phyloP scores from a whole-genome alignment of 2,113 vertebrate genomes.

The Chrysochloris asiatica region DNA sequence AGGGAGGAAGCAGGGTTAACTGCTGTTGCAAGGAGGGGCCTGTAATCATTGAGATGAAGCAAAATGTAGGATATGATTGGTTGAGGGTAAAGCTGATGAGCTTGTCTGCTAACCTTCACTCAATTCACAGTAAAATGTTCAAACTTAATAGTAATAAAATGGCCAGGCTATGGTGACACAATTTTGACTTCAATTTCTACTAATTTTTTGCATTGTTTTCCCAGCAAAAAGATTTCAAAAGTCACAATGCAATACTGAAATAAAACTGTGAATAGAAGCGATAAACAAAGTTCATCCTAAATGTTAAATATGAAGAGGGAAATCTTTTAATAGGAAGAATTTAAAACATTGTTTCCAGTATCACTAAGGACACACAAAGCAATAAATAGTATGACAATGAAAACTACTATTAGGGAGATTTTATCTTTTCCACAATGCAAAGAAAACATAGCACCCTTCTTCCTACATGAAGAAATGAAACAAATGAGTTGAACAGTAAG shows the following conservation, averaged over 20 bases:
- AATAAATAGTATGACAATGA: conserved; percentile 11
- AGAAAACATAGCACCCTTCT: background rate
- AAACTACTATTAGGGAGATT: conserved; percentile 7
- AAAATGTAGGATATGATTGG: too few relatives aligned
- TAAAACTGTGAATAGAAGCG: background rate
- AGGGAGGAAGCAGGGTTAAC: too few relatives aligned
- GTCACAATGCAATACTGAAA: background rate
- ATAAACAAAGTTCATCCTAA: background rate
- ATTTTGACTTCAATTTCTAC: conserved; percentile 15
- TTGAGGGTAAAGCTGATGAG: too few relatives aligned
- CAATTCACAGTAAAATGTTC: too few relatives aligned
- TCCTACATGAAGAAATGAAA: conserved; percentile 2
- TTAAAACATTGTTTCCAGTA: background rate
- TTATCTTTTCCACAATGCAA: conserved; percentile 1
- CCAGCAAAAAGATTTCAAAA: conserved; percentile 10
- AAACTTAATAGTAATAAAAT: too few relatives aligned
- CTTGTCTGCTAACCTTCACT: too few relatives aligned
- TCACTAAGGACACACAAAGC: background rate
- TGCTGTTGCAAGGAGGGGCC: too few relatives aligned
- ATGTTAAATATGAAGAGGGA: conserved; percentile 18
- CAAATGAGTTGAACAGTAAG: background rate
- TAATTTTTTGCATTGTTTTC: background rate
- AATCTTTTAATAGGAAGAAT: background rate
- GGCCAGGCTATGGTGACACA: background rate
- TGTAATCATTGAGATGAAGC: too few relatives aligned